A percentile compares a stretch with the other conserved stretches of the same genome.
phyloP scores from a whole-genome alignment of 2,113 vertebrate species.

The Cheirogaleus medius region DNA sequence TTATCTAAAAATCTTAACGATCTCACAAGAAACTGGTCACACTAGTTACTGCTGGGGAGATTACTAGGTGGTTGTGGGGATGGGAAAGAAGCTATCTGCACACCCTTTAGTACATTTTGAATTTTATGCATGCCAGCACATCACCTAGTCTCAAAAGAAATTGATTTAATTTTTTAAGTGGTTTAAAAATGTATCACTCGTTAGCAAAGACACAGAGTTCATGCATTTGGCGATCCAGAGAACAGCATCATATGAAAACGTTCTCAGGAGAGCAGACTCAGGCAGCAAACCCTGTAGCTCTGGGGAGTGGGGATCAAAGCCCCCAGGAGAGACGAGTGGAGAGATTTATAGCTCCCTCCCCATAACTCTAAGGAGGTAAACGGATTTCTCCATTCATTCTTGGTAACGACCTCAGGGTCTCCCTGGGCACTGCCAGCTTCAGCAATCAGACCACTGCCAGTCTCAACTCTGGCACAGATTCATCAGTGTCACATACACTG shows the following conservation, averaged over 20 bases:
- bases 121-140: background rate
- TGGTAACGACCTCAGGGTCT: constrained; percentile 48
- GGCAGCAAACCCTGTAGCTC: background rate
- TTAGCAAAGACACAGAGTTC: background rate
- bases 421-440: constrained; percentile 17
- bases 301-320: fast-evolving
- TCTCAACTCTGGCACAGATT: constrained; percentile 34
- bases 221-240: background rate
- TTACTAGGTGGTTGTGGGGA: background rate
- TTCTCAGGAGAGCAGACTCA: background rate
- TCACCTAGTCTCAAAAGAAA: background rate
- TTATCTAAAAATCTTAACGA: background rate
- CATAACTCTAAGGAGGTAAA: background rate
- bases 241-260: background rate
- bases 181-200: background rate
- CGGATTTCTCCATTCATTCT: constrained; percentile 29
- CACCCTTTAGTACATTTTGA: background rate
- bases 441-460: constrained; percentile 23
- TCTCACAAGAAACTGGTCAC: background rate
- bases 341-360: background rate
- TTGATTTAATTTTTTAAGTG: background rate
- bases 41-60: background rate
- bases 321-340: background rate
- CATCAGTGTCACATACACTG: constrained; percentile 9
- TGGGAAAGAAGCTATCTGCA: fast-evolving